Conservation (phyloP, 92 coral and sea anemone genomes). For the Zoanthus sansibaricus region DNA sequence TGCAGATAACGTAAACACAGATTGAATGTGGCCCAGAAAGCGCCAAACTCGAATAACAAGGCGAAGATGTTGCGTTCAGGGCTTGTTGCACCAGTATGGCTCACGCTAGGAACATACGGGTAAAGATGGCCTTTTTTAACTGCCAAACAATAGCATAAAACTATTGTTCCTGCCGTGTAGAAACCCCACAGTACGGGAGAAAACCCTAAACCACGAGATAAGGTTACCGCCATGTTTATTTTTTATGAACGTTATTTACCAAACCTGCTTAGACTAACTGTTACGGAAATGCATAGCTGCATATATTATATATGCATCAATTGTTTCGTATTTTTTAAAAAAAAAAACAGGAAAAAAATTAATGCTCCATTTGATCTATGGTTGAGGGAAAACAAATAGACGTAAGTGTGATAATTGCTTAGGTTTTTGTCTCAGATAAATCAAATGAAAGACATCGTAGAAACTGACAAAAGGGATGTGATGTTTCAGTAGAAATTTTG, state of each 20-base stretch:
- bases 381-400: too few species aligned
- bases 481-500: too few species aligned
- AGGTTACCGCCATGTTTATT: slow-evolving; percentile 26
- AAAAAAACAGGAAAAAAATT: too few species aligned
- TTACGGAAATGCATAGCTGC: neutral
- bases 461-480: too few species aligned
- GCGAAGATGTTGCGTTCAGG: slow-evolving; percentile 68
- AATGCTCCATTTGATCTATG: too few species aligned
- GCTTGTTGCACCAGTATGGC: slow-evolving; percentile 60
- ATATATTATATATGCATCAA: slow-evolving; percentile 14
- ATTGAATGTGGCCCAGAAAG: slow-evolving; percentile 43
- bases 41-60: slow-evolving; percentile 43
- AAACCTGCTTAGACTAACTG: too few species aligned
- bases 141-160: slow-evolving; percentile 59
- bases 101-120: slow-evolving; percentile 62
- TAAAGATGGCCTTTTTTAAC: slow-evolving; percentile 60
- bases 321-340: neutral
- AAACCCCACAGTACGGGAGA: slow-evolving; percentile 59
- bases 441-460: too few species aligned
- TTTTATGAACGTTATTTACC: too few species aligned
- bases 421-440: too few species aligned
- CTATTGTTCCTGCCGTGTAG: slow-evolving; percentile 40
- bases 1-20: slow-evolving; percentile 35
- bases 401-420: too few species aligned
- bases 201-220: slow-evolving; percentile 55